Evolutionary conservation across 2,113 vertebrate species (phyloP).

Genomic region (Brachypodius melanocephalos): DNA sequence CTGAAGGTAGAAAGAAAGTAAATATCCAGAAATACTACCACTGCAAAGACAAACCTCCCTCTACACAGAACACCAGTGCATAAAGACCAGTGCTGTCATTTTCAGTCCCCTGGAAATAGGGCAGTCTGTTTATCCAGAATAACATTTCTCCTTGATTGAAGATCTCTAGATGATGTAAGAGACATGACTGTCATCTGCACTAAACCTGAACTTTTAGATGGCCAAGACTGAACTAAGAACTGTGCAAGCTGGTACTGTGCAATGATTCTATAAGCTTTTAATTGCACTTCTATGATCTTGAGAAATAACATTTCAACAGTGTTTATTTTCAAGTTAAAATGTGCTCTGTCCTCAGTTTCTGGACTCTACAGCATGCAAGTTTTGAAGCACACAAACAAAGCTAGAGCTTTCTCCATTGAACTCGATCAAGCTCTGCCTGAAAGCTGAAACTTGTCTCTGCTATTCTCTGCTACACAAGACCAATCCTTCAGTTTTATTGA

Average conservation of each 20-base stretch:
- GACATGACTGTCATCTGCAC: neutral
- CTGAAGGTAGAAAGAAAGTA: neutral
- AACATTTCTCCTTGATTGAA: neutral
- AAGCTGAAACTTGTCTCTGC: neutral
- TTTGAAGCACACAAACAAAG: neutral
- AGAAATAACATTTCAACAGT: neutral
- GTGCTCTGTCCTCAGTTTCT: neutral
- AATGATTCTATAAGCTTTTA: neutral
- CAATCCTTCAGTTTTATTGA: neutral
- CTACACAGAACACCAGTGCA: neutral
- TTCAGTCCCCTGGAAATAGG: neutral
- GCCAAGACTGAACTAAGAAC: neutral
- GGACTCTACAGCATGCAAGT: neutral
- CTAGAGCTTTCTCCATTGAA: neutral
- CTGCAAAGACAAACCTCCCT: neutral
- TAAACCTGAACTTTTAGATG: neutral
- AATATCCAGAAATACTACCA: neutral
- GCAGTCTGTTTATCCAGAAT: neutral
- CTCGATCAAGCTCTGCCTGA: neutral
- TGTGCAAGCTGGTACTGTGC: neutral
- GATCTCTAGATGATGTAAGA: neutral
- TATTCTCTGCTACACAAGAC: neutral
- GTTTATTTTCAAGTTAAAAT: neutral
- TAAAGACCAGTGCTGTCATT: neutral
- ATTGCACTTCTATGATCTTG: neutral